phyloP scores from a whole-genome alignment of 2,113 vertebrate species.

The Meles meles region DNA sequence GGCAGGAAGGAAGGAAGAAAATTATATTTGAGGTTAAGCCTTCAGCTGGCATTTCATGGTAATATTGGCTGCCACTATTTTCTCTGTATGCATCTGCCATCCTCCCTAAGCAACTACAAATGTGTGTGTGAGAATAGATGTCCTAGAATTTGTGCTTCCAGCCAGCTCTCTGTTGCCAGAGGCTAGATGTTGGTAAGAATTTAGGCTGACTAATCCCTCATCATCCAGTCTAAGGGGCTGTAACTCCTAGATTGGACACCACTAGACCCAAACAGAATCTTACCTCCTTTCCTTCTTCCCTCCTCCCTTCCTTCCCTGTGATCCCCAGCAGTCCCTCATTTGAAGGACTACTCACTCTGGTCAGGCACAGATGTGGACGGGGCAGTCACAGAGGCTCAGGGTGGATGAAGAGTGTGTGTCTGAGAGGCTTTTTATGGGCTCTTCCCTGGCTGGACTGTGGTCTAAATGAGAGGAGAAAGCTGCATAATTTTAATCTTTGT shows the following conservation, averaged over 20 bases:
- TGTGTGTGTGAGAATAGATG: neutral
- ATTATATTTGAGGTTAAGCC: neutral
- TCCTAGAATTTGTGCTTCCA: neutral
- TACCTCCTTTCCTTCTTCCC: neutral
- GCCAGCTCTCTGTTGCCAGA: neutral
- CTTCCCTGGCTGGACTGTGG: neutral
- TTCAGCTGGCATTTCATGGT: neutral
- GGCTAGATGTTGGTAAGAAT: neutral
- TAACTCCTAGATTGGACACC: neutral
- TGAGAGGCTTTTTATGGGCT: neutral
- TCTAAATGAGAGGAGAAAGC: neutral
- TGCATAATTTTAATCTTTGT: neutral
- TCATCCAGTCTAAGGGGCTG: neutral
- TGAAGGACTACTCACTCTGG: neutral
- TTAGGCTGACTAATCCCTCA: neutral
- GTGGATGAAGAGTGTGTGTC: rapidly evolving
- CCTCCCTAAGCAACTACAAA: neutral
- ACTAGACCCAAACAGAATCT: neutral
- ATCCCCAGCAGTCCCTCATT: neutral
- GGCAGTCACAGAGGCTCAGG: neutral
- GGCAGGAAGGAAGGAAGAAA: neutral
- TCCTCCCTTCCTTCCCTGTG: neutral
- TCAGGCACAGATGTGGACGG: neutral
- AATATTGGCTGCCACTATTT: neutral
- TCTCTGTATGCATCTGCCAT: neutral